Evolutionary conservation across 2,113 vertebrate species (phyloP).

Genomic region (Phodopus roborovskii): DNA sequence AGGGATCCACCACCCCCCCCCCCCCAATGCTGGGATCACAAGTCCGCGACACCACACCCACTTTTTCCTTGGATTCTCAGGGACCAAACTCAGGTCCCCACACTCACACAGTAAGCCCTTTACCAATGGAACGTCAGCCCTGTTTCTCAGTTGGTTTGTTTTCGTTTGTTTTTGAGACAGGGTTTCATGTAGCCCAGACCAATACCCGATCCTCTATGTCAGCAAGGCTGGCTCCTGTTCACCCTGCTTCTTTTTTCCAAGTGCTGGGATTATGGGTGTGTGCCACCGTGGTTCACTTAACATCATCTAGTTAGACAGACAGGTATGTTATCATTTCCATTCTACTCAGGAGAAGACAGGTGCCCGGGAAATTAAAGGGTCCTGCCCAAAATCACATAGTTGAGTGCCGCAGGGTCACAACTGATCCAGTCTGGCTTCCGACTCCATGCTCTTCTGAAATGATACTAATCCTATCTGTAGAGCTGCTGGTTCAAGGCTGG

Average conservation of each 20-base stretch:
- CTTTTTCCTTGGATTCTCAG: background rate
- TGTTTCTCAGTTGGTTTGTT: background rate
- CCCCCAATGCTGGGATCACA: background rate
- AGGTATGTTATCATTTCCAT: background rate
- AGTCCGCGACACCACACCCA: rapidly evolving
- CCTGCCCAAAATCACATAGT: background rate
- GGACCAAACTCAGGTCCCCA: background rate
- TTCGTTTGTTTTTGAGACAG: background rate
- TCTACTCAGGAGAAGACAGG: constrained; percentile 28
- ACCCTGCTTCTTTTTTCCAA: background rate
- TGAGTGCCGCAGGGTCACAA: background rate
- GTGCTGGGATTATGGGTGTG: background rate
- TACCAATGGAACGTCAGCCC: background rate
- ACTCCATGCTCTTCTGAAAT: background rate
- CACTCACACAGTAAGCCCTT: background rate
- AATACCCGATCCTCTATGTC: background rate
- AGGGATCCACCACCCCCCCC: background rate
- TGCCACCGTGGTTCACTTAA: background rate
- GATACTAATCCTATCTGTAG: background rate
- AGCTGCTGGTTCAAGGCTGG: rapidly evolving
- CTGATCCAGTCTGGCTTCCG: background rate
- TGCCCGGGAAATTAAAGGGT: background rate
- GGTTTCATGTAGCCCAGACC: background rate
- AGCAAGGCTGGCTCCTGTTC: background rate
- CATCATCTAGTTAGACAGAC: background rate